Base-by-base conservation (phyloP, 2,113 vertebrate genomes). In the Narcine bancroftii region DNA sequence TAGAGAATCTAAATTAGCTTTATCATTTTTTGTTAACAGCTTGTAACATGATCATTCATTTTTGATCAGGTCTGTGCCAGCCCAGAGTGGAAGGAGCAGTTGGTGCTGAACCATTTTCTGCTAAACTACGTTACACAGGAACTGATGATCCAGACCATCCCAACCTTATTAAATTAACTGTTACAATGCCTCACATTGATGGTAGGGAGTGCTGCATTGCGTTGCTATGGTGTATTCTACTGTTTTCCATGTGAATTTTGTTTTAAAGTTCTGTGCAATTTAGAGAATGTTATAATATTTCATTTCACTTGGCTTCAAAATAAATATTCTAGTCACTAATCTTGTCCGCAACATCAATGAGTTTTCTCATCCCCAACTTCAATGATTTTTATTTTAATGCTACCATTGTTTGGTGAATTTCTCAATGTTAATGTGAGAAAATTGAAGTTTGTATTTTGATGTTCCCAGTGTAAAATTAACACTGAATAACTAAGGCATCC, bases 51-150 rank as follows among this genome's bases (percentile, higher is more conserved):
- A 6, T 87, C 15, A 56, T 87, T 87, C 6, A 33, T 87, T 87
- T 87, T n/a, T 60, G n/a, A 33, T 63, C 93, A 99, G 98, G 98
- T 93, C 97, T 99, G 95, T 99, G 98, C 94, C 98, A 97, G 42
- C 97, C 98, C 42, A 96, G 96, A 9, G 94, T 97, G 93, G 94
- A 96, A 92, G 97, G 97, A 93, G 96, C 96, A 0, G 98, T 98
- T 60, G 98, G 98, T 9, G 98, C 97, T 0, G 98, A 99, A 93
- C 98, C 98, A 0, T 99, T 99, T 96, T 99, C 98, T 83, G 98
- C 98, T 50, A 98, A 98, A 93, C 93, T 99, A 56, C 97, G 97
- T 93, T 98, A 99, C 94, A 98, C 97, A 0, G 98, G 98, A 89
- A 93, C 97, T 0, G 97, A 97, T 73, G 98, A 99, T 94, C 95